Base-by-base conservation (phyloP, 2,888 invertebrate genomes). In the Heteromyza rotundicornis region DNA sequence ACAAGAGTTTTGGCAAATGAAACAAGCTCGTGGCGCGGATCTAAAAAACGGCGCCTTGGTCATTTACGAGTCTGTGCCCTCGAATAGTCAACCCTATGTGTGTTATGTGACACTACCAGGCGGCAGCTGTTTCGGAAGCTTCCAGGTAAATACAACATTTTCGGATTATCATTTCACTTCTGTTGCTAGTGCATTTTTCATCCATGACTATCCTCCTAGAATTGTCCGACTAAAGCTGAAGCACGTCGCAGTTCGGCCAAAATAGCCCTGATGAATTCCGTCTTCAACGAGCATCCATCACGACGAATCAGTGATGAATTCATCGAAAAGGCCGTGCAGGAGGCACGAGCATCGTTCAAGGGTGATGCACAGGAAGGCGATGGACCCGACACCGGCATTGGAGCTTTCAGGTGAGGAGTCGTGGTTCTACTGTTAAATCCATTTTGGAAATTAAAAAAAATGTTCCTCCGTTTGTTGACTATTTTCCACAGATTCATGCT, bases 1-100 rank as follows among this genome's bases (percentile, higher is more conserved):
- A 62, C 96, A 96, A 84, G 96, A 96, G 85, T 96, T 96, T 84
- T 96, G 96, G 96, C 95, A 96, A 86, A 94, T 95, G 94, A 96
- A 96, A 84, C 92, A 94, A 71, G 89, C 94, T 56, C 86, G 95
- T 65, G 94, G 94, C 70, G 90, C 91, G 17, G 94, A 94, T 74
- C 86, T 93, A 67, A 89, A 92, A 75, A 91, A 94, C 76, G 95
- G 94, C 63, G 95, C 95, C 19, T 88, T 95, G 73, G 95, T 96
- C 73, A 95, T 95, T 80, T 96, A 96, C 84, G 96, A 96, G 86
- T 95, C 95, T 2, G 94, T 96, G 69, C 95, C 95, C 27, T 91
- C 95, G 35, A 90, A 92, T 68, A 90, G 91, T 77, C 94, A 95
- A 68, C 96, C 96, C 40, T 96, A 96, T 82, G 93, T 96, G 58